Evolutionary conservation across 2,113 vertebrate genomes (phyloP).

Genomic region (Ictidomys tridecemlineatus): DNA sequence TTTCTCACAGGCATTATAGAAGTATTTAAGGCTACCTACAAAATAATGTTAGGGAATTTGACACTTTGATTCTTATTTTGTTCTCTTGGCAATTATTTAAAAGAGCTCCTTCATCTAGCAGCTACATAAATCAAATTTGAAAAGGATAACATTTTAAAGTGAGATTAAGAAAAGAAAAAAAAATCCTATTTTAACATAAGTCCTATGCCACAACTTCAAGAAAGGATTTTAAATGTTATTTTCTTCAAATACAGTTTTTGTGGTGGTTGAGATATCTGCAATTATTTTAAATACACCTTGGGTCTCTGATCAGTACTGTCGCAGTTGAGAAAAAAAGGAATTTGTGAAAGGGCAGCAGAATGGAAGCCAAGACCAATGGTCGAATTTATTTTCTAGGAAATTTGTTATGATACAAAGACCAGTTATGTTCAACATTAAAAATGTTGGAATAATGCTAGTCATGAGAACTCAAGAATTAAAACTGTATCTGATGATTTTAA

Average conservation of each 20-base stretch:
- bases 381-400: conserved; percentile 32
- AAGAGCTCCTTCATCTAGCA: conserved; percentile 57
- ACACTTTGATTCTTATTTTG: conserved; percentile 81
- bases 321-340: neutral
- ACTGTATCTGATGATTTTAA: neutral
- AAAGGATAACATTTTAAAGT: conserved; percentile 70
- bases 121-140: conserved; percentile 49
- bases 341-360: neutral
- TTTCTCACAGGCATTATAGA: conserved; percentile 81
- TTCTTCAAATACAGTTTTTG: conserved; percentile 60
- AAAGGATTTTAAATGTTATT: conserved; percentile 65
- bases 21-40: conserved; percentile 82
- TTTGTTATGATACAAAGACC: neutral
- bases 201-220: conserved; percentile 33
- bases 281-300: conserved; percentile 62
- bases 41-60: conserved; percentile 76
- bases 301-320: neutral
- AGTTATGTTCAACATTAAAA: neutral
- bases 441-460: neutral
- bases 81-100: conserved; percentile 74
- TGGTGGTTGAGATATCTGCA: neutral
- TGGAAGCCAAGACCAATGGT: neutral
- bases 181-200: conserved; percentile 60
- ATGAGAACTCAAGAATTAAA: neutral
- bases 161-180: conserved; percentile 43